Evolutionary conservation across 2,888 invertebrate species (phyloP).

Genomic region (Plusia festucae): DNA sequence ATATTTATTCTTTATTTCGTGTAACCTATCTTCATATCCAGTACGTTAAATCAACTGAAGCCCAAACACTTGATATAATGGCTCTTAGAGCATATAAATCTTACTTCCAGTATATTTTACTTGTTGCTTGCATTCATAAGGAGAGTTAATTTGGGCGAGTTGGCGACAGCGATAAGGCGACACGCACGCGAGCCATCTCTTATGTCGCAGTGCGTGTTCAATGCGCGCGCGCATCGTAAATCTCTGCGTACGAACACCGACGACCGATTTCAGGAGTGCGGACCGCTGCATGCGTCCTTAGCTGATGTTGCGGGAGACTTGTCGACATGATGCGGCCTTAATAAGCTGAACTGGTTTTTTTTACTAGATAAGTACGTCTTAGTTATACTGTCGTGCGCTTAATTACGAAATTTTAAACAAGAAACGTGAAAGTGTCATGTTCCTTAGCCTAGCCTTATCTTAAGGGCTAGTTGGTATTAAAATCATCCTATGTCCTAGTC

Average conservation of each 20-base stretch:
- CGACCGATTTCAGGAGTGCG: constrained; percentile 60
- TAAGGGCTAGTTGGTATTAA: too few relatives aligned
- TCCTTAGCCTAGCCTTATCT: too few relatives aligned
- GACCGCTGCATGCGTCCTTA: constrained; percentile 54
- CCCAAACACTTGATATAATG: constrained; percentile 26
- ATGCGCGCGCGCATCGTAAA: constrained; percentile 78
- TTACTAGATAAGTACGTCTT: constrained; percentile 28
- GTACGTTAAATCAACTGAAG: constrained; percentile 22
- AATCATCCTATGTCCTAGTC: too few relatives aligned
- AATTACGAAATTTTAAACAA: too few relatives aligned
- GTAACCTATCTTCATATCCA: constrained; percentile 9
- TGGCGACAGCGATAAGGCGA: constrained; percentile 73
- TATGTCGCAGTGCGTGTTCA: constrained; percentile 74
- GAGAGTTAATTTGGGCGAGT: constrained; percentile 80
- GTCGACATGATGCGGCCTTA: constrained; percentile 45
- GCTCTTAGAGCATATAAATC: constrained; percentile 62
- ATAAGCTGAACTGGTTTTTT: constrained; percentile 21
- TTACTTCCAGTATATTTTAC: constrained; percentile 61
- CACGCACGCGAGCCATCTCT: constrained; percentile 73
- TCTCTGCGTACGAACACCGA: constrained; percentile 61
- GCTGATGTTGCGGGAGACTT: constrained; percentile 41
- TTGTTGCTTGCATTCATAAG: constrained; percentile 81
- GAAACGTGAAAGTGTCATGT: too few relatives aligned
- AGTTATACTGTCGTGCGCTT: background rate
- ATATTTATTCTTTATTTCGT: constrained; percentile 26